A percentile compares a stretch with the other conserved stretches of the same genome.
Conservation (phyloP, 2,797 vertebrate species). For the Myotis daubentonii region DNA sequence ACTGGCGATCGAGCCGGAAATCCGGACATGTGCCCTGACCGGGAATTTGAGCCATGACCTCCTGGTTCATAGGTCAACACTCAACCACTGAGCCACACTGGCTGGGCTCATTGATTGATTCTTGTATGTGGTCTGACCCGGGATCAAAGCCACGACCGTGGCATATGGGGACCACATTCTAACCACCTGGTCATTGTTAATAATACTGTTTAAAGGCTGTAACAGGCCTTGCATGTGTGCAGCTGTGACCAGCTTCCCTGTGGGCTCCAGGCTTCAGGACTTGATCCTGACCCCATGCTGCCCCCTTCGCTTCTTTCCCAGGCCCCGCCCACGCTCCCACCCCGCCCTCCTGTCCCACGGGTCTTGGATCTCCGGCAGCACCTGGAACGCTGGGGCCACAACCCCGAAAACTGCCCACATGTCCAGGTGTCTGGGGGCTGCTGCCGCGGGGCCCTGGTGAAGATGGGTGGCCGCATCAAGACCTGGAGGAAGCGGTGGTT, state of each 20-base stretch:
- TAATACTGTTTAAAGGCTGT: not conserved
- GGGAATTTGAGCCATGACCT: no score
- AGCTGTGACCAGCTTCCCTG: rapidly evolving
- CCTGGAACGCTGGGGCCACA: constrained; percentile 92
- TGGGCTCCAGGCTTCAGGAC: not conserved
- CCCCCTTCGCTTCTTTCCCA: constrained; percentile 62
- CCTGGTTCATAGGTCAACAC: no score
- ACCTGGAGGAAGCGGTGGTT: constrained; percentile 96
- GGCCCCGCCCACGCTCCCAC: constrained; percentile 31
- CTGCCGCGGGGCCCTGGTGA: constrained; percentile 92
- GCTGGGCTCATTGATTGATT: not conserved
- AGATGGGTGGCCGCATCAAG: constrained; percentile 93
- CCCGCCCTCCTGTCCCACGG: not conserved
- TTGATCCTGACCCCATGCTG: not conserved
- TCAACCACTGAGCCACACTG: no score
- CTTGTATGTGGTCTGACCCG: not conserved
- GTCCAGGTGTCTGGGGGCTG: constrained; percentile 87
- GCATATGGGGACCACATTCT: not conserved
- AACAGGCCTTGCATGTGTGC: rapidly evolving
- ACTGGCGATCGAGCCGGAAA: no score
- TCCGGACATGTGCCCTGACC: no score
- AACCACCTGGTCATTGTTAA: not conserved
- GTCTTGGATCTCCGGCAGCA: constrained; percentile 92
- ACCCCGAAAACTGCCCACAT: constrained; percentile 87
- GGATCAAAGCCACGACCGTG: not conserved